Evolutionary conservation across 2,797 vertebrate species (phyloP).

Genomic region (Dallia pectoralis): DNA sequence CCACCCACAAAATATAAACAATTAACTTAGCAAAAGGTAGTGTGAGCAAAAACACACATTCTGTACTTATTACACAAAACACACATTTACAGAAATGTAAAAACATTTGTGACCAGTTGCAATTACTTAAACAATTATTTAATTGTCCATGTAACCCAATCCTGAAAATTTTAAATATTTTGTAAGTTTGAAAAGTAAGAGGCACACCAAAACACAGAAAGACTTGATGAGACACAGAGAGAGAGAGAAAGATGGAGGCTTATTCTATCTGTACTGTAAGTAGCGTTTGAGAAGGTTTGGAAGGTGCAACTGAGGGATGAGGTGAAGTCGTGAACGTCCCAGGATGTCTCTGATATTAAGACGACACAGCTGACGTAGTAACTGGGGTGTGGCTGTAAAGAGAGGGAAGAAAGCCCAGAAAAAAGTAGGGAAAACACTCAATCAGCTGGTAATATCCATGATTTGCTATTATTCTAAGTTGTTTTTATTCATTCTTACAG

Average conservation of each 20-base stretch:
- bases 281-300: conserved; percentile 87
- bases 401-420: conserved; percentile 9
- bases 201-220: neutral
- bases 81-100: neutral
- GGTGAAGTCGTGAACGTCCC: conserved; percentile 81
- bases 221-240: neutral
- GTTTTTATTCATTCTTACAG: too few relatives aligned
- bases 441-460: too few relatives aligned
- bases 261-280: conserved; percentile 82
- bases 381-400: conserved; percentile 80
- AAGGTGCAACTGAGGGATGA: conserved; percentile 85
- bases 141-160: neutral
- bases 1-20: neutral
- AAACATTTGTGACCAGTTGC: neutral
- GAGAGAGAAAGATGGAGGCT: neutral
- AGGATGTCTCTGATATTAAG: conserved; percentile 83
- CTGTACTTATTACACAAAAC: neutral
- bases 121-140: too few relatives aligned
- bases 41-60: neutral
- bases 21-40: neutral
- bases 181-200: neutral
- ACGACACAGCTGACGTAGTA: conserved; percentile 87
- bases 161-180: neutral
- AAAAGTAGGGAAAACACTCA: conserved; percentile 2
- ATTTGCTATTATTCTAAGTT: too few relatives aligned